Evolutionary conservation across 2,113 vertebrate genomes (phyloP), one percentile per base, ranked within the genome.

Genomic region (Oryzias javanicus): DNA sequence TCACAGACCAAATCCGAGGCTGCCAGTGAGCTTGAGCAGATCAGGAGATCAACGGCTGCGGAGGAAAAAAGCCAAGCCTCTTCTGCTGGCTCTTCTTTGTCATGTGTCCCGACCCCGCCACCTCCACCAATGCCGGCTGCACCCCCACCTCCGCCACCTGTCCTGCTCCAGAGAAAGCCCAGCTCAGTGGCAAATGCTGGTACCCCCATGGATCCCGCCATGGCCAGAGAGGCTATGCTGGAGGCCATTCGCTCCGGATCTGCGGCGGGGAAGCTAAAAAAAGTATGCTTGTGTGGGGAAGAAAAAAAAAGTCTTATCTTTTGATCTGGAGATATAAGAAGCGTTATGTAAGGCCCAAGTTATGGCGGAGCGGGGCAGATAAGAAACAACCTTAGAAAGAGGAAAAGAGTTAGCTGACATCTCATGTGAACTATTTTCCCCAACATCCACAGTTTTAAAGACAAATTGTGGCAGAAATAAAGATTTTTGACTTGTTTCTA

Each of bases 191-290:
- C 4, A 15, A 82, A 64, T 54, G 59, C 46, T 35, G 63, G 72
- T 4, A 1, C 47, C 60, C 10, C 51, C 17, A 6, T 20, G 40
- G 89, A 86, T 70, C 51, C 88, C 6, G 81, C 20, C 42, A 74
- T 90, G 4, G 86, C 92, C 53, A 90, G 95, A 57, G 89, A 93
- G 73, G 95, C 94, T 27, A 78, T 99, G 40, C 51, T 99, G 91
- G 94, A 98, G 16, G 94, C 95, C 22, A 99, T 99, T 70, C 94
- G 95, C 58, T 94, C 95, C 0, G 95, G 96, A 60, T 83, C 91
- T 2, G 96, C 94, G n/a, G 94, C 93, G 1, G 92, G 94, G 6
- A 91, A 87, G 35, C 80, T 99, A 47, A 93, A 89, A 87, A 99
- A 95, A 94, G 96, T 98, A 90, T 14, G 19, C 8, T 6, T 60